Base-by-base conservation (phyloP, 2,888 invertebrate genomes). In the Orthosia gothica region DNA sequence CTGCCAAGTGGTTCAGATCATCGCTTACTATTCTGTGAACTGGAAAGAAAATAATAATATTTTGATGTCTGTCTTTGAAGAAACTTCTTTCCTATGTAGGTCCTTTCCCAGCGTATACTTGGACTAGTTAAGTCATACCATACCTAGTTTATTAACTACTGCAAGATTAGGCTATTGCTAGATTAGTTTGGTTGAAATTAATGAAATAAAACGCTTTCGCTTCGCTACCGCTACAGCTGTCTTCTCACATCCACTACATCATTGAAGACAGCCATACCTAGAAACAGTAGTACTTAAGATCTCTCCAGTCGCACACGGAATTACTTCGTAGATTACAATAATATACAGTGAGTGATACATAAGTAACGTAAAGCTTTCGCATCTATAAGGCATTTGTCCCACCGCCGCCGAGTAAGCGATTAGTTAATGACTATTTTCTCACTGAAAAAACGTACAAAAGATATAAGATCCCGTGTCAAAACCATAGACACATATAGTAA, bases 261-360 rank as follows among this genome's bases (percentile, higher is more conserved):
- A 50, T 15, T 16, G 15, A 23, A 63, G 52, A 12, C 23, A 69
- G 32, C 52, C 40, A 70, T 70, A 70, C 63, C 72, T 66, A 76
- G 32, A 74, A 71, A 81, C 67, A 74, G 70, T 73, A 79, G 32
- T 62, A 74, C 54, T 59, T 73, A 50, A 23, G 80, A 82, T 80
- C 65, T 75, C 66, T 58, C 40, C 68, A 76, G 73, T 50, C 11
- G 54, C 58, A 57, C 45, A 61, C 5, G n/a, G 61, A 79, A 83
- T 86, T 79, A 79, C 75, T 83, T 76, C 49, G 78, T 76, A 69
- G 32, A 58, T 62, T 67, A 82, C 72, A 73, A 71, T 83, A 71
- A 65, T 66, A n/a, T 72, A 72, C 32, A 52, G 58, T 67, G 50
- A 70, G 57, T 66, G 54, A 76, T 67, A 84, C n/a, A 50, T 71